Evolutionary conservation across 1,140 invertebrate genomes (phyloP).

Genomic region (Bombus terrestris): DNA sequence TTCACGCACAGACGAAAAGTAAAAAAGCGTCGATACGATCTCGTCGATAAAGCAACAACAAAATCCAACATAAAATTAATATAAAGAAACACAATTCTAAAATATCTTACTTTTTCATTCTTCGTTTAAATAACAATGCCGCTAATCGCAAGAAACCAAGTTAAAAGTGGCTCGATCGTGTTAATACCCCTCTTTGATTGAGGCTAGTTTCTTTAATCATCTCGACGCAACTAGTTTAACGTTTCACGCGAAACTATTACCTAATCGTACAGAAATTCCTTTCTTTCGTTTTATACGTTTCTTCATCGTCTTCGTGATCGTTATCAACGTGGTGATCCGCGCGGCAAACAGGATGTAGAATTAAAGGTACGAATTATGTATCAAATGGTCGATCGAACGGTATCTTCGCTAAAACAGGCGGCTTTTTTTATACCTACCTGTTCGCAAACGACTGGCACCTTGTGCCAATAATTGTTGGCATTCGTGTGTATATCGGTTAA

Average conservation of each 20-base stretch:
- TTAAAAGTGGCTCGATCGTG: neutral
- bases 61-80: neutral
- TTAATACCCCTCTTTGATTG: neutral
- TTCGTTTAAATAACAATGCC: neutral
- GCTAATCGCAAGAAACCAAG: neutral
- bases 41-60: neutral
- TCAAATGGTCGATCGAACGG: slow-evolving; percentile 5
- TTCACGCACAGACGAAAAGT: slow-evolving; percentile 14
- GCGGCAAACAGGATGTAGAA: neutral
- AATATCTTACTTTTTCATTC: neutral
- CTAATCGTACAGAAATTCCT: slow-evolving; percentile 34
- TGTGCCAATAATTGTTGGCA: neutral
- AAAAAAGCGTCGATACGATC: neutral
- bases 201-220: slow-evolving; percentile 8
- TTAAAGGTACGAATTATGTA: neutral
- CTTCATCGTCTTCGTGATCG: neutral
- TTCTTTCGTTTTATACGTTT: slow-evolving; percentile 1
- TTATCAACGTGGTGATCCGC: neutral
- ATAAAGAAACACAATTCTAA: neutral
- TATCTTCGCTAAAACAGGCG: slow-evolving; percentile 27
- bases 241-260: slow-evolving; percentile 34
- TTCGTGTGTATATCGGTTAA: neutral
- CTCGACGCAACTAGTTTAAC: slow-evolving; percentile 3
- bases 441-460: slow-evolving; percentile 25
- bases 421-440: slow-evolving; percentile 41